These are phyloP conservation scores for Xestia sexstrigata DNA, from an alignment of 2,888 invertebrate species.

Conservation along the genomic window DNA sequence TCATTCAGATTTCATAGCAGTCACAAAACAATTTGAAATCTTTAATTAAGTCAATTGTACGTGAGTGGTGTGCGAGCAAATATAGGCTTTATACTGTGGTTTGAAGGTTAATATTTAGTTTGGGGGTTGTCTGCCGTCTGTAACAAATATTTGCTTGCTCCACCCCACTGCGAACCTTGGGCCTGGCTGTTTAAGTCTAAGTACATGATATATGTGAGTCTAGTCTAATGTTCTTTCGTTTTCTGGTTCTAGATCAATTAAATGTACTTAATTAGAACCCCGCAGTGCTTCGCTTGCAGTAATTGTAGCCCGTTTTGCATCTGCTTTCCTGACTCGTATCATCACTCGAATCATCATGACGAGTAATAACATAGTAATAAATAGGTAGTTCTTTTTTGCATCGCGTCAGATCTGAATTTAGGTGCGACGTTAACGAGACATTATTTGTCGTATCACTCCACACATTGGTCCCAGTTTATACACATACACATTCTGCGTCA, in stretches of 20 bases:
- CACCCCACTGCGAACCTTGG: conserved; percentile 63
- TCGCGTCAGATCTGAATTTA: not conserved
- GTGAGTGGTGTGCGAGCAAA: conserved; percentile 46
- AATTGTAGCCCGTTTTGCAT: conserved; percentile 10
- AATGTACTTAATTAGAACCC: not conserved
- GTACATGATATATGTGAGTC: conserved; percentile 43
- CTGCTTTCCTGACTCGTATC: not conserved
- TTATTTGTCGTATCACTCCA: conserved; percentile 35
- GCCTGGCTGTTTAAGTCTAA: conserved; percentile 53
- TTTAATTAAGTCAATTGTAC: conserved; percentile 71
- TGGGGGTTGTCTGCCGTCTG: conserved; percentile 54
- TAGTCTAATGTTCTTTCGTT: conserved; percentile 33
- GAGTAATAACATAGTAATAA: too few species aligned
- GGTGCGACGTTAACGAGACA: conserved; percentile 11
- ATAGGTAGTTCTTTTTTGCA: too few species aligned
- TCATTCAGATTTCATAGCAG: conserved; percentile 42
- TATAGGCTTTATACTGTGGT: conserved; percentile 62
- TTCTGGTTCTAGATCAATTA: conserved; percentile 30
- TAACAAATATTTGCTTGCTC: conserved; percentile 75
- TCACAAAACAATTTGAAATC: conserved; percentile 62
- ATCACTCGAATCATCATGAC: not conserved
- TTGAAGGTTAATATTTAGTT: conserved; percentile 64
- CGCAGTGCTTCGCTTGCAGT: not conserved
- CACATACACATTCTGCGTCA: conserved; percentile 6
- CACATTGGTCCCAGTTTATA: conserved; percentile 15